Evolutionary conservation across 1,140 invertebrate genomes (phyloP), one percentile per base, ranked within the genome.

Genomic region (Melanaphis sacchari): DNA sequence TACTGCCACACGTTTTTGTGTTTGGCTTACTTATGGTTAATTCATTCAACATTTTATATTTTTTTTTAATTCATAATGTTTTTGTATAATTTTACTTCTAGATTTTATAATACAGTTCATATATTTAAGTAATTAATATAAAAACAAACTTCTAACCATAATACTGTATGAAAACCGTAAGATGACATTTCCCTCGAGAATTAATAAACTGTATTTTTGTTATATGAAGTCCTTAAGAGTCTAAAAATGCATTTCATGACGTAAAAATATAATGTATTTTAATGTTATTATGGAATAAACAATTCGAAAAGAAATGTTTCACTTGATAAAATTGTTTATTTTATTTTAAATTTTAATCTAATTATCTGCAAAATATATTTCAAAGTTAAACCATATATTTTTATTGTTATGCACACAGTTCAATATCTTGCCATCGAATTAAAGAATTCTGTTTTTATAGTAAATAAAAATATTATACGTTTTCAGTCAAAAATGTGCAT

Each of bases 161-260:
- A 66, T 15, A 66, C 0, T n/a, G 59, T n/a, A n/a, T 11, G 59
- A 18, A 24, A 5, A 76, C n/a, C n/a, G 18, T 76, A 36, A 76
- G n/a, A 76, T 76, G 59, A n/a, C 59, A 76, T 76, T 76, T n/a
- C 31, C n/a, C 59, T 76, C 59, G 31, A n/a, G 59, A 15, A 6
- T 76, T 76, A 76, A 76, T 76, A 76, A 76, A 76, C 59, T 76
- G 15, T 76, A n/a, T 76, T 76, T 76, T 76, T 76, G 31, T 76
- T 76, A 36, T 18, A 49, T 15, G 2, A 3, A n/a, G 31, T 76
- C 15, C 59, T n/a, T 6, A 18, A 76, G 15, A 15, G 31, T 21
- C 18, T 76, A n/a, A 66, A 26, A 66, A 31, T 66, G 31, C 59
- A n/a, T 66, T 66, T 66, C 11, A 66, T n/a, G 59, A 66, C 11